Evolutionary conservation across 2,113 vertebrate genomes (phyloP), one percentile per base, ranked within the genome.

Genomic region (Spea multiplicata): DNA sequence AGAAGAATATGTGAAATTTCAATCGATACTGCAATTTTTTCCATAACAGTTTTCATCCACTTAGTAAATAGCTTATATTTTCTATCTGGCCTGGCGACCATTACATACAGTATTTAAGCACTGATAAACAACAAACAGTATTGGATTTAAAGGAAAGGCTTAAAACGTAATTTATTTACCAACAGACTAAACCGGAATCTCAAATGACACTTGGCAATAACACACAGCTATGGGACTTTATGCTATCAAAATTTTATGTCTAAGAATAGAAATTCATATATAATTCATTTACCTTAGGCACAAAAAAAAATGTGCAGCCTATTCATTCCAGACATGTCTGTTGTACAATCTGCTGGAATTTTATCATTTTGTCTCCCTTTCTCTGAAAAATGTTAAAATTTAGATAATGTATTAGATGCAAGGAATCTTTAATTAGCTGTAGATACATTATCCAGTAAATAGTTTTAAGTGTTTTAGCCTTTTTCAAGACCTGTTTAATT

Each of bases 261-360:
- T 73, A 80, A 80, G 71, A 80, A 80, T 80, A 80, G 71, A 80
- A 80, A 73, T 66, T 80, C 77, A 80, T 80, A 30, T 80, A 80
- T 80, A 73, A 80, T 80, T 80, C 77, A 80, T 61, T 10, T 49
- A 67, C 49, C 14, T 57, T 50, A 17, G 45, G 77, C 71, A 73
- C 49, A 73, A 73, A 66, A 44, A 67, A 80, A 66, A 53, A 59
- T 49, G 66, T 61, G 66, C 16, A 70, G 44, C 13, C 44, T 62
- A 70, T 69, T 62, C 75, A 70, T 53, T 50, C 46, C 30, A 59
- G 16, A 52, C 8, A 14, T 59, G 52, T 48, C 48, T 49, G 13
- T 61, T 44, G 14, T 69, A 66, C 66, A 48, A 46, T 76, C 75
- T 70, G 74, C 44, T 46, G 49, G 55, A 59, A 59, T 59, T 8